A percentile compares a stretch with the other conserved stretches of the same genome.
Evolutionary conservation across 2,888 invertebrate species (phyloP).

Genomic region (Cheiracanthium punctorium): DNA sequence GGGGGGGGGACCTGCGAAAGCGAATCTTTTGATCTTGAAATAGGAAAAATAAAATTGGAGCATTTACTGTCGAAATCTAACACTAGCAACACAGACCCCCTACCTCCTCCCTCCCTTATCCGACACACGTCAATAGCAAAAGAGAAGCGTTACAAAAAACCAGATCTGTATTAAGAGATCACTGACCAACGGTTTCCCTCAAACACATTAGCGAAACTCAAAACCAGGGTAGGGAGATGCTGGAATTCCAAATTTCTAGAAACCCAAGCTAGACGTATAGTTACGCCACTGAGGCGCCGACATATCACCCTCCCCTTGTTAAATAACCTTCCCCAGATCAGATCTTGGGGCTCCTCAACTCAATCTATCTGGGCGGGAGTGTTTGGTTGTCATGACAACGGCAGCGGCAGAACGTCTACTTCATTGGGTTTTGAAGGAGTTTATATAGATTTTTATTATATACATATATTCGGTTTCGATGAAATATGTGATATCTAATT

Average conservation of each 20-base stretch:
- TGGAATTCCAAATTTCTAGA: constrained; percentile 63
- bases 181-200: constrained; percentile 21
- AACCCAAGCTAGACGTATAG: constrained; percentile 63
- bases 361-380: constrained; percentile 59
- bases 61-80: neutral
- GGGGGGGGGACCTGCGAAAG: too few relatives aligned
- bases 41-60: constrained; percentile 9
- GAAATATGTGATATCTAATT: constrained; percentile 29
- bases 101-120: too few relatives aligned
- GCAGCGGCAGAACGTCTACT: constrained; percentile 27
- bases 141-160: constrained; percentile 14
- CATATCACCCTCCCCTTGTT: constrained; percentile 21
- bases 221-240: constrained; percentile 25
- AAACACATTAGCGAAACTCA: constrained; percentile 57
- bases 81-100: neutral
- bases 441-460: constrained; percentile 1
- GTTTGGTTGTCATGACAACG: constrained; percentile 55
- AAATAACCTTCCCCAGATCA: constrained; percentile 32
- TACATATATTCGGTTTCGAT: neutral
- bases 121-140: neutral
- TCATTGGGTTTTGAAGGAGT: neutral
- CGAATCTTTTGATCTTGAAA: neutral
- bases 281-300: constrained; percentile 60
- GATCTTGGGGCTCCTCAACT: constrained; percentile 19
- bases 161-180: constrained; percentile 17